Evolutionary conservation across 1,140 invertebrate genomes (phyloP).

Genomic region (Drosophila hydei): DNA sequence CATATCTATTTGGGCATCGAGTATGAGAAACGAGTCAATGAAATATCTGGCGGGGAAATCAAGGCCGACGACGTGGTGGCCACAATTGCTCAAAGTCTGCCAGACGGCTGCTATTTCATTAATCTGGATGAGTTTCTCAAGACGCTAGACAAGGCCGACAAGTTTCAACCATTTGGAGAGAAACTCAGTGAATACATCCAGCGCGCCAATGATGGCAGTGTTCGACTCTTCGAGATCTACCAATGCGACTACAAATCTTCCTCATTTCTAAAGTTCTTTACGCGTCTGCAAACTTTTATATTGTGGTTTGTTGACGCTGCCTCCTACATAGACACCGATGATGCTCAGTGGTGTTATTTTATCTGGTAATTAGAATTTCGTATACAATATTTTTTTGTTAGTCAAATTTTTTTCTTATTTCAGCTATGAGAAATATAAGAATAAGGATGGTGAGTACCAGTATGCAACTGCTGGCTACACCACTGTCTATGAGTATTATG

Average conservation of each 20-base stretch:
- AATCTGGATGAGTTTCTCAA: slow-evolving; percentile 82
- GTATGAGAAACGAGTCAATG: slow-evolving; percentile 70
- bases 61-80: slow-evolving; percentile 93
- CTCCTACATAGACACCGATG: slow-evolving; percentile 95
- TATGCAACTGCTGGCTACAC: slow-evolving; percentile 94
- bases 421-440: slow-evolving; percentile 93
- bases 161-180: slow-evolving; percentile 82
- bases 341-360: slow-evolving; percentile 96
- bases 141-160: slow-evolving; percentile 79
- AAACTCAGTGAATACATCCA: slow-evolving; percentile 84
- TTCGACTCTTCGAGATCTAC: slow-evolving; percentile 92
- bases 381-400: neutral
- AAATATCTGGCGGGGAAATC: slow-evolving; percentile 84
- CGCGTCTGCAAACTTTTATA: slow-evolving; percentile 94
- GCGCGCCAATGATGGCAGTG: slow-evolving; percentile 84
- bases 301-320: slow-evolving; percentile 98
- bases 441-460: slow-evolving; percentile 86
- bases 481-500: slow-evolving; percentile 97
- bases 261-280: slow-evolving; percentile 92
- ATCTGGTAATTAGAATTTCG: slow-evolving; percentile 89
- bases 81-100: slow-evolving; percentile 87
- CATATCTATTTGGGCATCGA: slow-evolving; percentile 88
- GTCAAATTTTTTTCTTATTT: slow-evolving; percentile 2
- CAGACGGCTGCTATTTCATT: slow-evolving; percentile 82
- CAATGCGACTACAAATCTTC: slow-evolving; percentile 88